These are phyloP conservation scores for Dolichallabes microphthalmus DNA, from an alignment of 2,113 vertebrate species.

Conservation along the genomic window DNA sequence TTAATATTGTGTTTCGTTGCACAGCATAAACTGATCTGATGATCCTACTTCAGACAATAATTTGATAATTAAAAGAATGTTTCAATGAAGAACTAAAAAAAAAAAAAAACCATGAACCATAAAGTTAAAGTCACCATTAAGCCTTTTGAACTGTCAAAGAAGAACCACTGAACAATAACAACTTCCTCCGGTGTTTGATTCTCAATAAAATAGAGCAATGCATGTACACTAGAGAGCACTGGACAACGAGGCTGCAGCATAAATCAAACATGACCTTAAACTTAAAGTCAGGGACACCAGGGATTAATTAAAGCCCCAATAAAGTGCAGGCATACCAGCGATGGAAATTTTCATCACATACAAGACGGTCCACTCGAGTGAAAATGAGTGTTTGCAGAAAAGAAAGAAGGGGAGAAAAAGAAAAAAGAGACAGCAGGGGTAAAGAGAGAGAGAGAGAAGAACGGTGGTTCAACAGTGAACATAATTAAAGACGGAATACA, in stretches of 20 bases:
- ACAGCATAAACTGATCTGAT: not conserved
- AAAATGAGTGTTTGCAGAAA: conserved; percentile 57
- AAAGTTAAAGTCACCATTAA: not conserved
- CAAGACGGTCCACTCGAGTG: conserved; percentile 55
- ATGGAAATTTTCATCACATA: conserved; percentile 60
- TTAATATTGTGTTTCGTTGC: not conserved
- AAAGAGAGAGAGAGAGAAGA: not conserved
- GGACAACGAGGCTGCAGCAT: conserved; percentile 24
- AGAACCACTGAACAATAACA: not conserved
- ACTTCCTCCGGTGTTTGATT: not conserved
- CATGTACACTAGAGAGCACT: conserved; percentile 20
- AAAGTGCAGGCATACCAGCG: conserved; percentile 21
- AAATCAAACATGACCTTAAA: conserved; percentile 48
- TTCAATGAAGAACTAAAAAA: not conserved
- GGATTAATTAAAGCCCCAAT: conserved; percentile 55
- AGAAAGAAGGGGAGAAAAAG: conserved; percentile 1
- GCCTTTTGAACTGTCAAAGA: not conserved
- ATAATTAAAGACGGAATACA: conserved; percentile 50
- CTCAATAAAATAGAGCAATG: conserved; percentile 21
- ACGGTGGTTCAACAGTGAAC: not conserved
- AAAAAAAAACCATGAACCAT: not conserved
- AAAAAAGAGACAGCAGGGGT: too few relatives aligned
- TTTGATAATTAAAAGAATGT: not conserved
- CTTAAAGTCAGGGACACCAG: conserved; percentile 35
- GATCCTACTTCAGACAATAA: not conserved